These are phyloP conservation scores for Rafetus swinhoei DNA, from an alignment of 2,113 vertebrate species.

Conservation along the genomic window DNA sequence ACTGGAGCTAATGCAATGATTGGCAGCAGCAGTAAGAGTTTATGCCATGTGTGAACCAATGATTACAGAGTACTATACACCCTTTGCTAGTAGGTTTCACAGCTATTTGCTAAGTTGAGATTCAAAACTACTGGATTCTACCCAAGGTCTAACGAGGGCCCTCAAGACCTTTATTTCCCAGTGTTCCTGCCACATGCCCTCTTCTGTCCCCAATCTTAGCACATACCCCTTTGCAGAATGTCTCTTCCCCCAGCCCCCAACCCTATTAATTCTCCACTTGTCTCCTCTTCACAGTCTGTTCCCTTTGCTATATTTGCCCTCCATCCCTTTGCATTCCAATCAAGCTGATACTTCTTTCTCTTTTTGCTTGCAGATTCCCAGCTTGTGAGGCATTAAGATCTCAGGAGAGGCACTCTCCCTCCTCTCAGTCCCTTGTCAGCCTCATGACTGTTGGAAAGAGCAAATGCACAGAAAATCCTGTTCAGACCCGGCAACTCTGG, in stretches of 20 bases:
- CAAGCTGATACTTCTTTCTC: neutral
- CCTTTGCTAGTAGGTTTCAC: accelerated
- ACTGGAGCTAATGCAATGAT: neutral
- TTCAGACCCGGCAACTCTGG: neutral
- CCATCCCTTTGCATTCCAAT: neutral
- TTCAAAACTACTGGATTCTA: neutral
- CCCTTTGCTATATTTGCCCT: neutral
- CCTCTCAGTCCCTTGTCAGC: accelerated
- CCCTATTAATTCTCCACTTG: accelerated
- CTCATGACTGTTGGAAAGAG: accelerated
- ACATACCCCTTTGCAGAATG: accelerated
- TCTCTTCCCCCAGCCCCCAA: neutral
- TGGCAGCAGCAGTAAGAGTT: neutral
- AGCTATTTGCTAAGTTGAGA: accelerated
- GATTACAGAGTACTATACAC: neutral
- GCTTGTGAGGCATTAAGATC: accelerated
- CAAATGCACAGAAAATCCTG: accelerated
- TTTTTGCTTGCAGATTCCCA: neutral
- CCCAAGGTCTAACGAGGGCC: neutral
- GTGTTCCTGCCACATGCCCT: neutral
- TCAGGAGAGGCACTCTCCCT: neutral
- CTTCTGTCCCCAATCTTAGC: accelerated
- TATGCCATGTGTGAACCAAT: neutral
- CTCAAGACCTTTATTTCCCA: neutral
- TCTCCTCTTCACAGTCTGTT: accelerated